Evolutionary conservation across 2,888 invertebrate species (phyloP).

Genomic region (Papilio protenor): DNA sequence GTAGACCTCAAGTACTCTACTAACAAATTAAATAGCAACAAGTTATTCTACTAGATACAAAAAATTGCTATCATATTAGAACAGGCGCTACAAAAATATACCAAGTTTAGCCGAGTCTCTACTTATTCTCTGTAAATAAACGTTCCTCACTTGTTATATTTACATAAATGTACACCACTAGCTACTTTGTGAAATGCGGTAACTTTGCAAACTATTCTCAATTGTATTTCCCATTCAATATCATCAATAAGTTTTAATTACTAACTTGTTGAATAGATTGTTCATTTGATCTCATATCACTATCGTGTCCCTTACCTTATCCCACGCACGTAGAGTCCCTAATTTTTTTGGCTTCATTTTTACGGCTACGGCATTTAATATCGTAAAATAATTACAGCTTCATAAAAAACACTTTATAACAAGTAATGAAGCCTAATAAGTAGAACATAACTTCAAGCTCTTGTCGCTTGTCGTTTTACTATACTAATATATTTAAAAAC

Average conservation of each 20-base stretch:
- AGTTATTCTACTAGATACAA: neutral
- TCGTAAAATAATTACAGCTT: too few species aligned
- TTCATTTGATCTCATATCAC: conserved; percentile 16
- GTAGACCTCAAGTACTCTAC: neutral
- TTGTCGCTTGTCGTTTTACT: too few species aligned
- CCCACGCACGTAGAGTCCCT: too few species aligned
- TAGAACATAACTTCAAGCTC: too few species aligned
- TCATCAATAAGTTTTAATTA: conserved; percentile 8
- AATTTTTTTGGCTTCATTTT: too few species aligned
- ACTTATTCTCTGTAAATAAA: neutral
- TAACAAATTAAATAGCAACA: neutral
- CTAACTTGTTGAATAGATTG: conserved; percentile 9
- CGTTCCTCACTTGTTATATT: too few species aligned
- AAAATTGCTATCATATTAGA: neutral
- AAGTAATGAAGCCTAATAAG: too few species aligned
- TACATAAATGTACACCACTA: neutral
- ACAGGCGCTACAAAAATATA: neutral
- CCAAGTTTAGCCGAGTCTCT: neutral
- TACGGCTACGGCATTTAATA: too few species aligned
- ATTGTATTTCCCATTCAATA: neutral
- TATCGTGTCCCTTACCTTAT: neutral
- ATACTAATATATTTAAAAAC: too few species aligned
- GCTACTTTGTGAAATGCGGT: neutral
- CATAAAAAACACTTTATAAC: too few species aligned
- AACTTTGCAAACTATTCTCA: neutral